Evolutionary conservation across 2,888 invertebrate genomes (phyloP), one percentile per base, ranked within the genome.

Genomic region (Microplitis manilae): DNA sequence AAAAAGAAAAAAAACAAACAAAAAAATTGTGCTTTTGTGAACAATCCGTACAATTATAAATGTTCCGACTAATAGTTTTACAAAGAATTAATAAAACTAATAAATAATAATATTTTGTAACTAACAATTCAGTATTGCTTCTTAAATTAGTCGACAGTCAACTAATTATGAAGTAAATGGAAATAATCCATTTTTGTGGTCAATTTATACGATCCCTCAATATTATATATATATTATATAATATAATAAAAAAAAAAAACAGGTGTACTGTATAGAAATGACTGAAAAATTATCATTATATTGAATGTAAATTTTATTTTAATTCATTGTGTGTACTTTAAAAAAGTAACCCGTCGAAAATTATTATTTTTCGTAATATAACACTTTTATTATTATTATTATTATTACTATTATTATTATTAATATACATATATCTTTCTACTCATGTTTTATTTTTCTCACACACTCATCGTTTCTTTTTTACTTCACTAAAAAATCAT

Each of bases 231-330:
- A 13, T 9, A 13, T 50, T 13, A 50, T 50, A 30, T 50, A 50
- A 50, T 50, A 13, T 13, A 50, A 50, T 13, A 65, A 38, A 50
- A 50, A 50, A 50, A 50, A 50, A 50, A 8, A 50, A 50, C 50
- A 69, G 68, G 39, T 73, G 71, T 73, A 77, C 64, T 65, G 50
- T 50, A 73, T 77, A 77, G 73, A 73, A 73, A 69, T 59, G 73
- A 73, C 73, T 77, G 77, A 73, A 77, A 69, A 30, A 64, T 72
- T 72, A 69, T 77, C 68, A 73, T 77, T 77, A 68, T 68, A 62
- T 73, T 69, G 38, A 30, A 69, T 76, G 73, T 73, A 70, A 40
- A 73, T 77, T 77, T 69, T 70, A 77, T 77, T 77, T 69, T 69
- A 6, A 62, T 59, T 73, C n/a, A 59, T 40, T 65, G 39, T 71